Evolutionary conservation across 1,140 invertebrate species (phyloP), one percentile per base, ranked within the genome.

Genomic region (Aphaenogaster floridana): DNA sequence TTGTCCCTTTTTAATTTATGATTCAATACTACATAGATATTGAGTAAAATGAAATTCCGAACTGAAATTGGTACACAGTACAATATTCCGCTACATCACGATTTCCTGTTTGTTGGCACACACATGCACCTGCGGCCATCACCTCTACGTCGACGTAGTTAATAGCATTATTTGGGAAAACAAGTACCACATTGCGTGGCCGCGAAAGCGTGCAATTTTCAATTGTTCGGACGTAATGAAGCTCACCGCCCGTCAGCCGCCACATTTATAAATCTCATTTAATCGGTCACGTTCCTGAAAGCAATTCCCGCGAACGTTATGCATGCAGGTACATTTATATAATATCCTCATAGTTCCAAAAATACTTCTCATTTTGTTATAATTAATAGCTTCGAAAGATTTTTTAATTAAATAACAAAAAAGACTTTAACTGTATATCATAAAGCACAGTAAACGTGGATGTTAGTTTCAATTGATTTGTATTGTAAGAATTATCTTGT

Each of bases 81-180:
- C 36, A 48, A 15, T 57, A 34, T 21, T 79, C 48, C n/a, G 74
- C 36, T 86, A 48, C 74, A 79, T 79, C 83, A 48, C 83, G 83
- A 86, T 79, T 86, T 86, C 61, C 74, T 54, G 64, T 86, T 86
- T 79, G 74, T 66, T 52, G 36, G 74, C 50, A 59, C 48, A 79
- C 74, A 66, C 74, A 79, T 68, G 83, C 83, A 77, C 59, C 83
- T 86, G 72, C 48, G 72, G 74, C 63, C 48, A 79, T 79, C 83
- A 79, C 83, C 74, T 63, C 69, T 39, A 54, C 54, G 54, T 76
- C 69, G 80, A 48, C 72, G 61, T 61, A 77, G 83, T 86, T 86
- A 86, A 86, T 86, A 79, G 83, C 61, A 86, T 86, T 86, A 86
- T 86, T 86, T 86, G 83, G 83, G 83, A 86, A 86, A 86, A 86